A percentile compares a stretch with the other conserved stretches of the same genome.
Evolutionary conservation across 2,888 invertebrate genomes (phyloP).

Genomic region (Norana najaformis): DNA sequence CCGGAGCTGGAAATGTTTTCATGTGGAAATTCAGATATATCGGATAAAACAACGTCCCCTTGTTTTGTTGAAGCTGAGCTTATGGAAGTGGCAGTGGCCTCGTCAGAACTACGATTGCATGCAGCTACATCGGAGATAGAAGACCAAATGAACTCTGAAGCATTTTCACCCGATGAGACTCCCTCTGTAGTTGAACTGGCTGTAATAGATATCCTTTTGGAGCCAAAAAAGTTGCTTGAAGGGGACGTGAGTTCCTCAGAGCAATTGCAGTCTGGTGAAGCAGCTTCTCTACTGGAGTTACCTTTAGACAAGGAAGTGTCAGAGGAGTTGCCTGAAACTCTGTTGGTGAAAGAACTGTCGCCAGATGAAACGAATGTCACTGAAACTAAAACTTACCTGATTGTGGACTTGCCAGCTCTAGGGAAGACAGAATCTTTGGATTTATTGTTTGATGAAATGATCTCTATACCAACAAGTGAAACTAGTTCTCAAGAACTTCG

Average conservation of each 20-base stretch:
- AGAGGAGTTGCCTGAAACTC: background rate
- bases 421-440: background rate
- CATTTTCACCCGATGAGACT: background rate
- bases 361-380: background rate
- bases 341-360: background rate
- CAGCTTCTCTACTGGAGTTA: background rate
- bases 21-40: conserved; percentile 2
- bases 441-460: background rate
- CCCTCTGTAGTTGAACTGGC: background rate
- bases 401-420: background rate
- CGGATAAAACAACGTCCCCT: background rate
- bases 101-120: background rate
- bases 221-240: too few relatives aligned
- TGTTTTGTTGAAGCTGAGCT: background rate
- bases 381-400: background rate
- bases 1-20: conserved; percentile 16
- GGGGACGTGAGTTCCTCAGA: too few relatives aligned
- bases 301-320: background rate
- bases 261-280: background rate
- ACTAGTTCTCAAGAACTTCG: background rate
- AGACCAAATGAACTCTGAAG: background rate
- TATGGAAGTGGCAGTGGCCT: background rate
- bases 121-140: background rate
- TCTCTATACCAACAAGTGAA: background rate
- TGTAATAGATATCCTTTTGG: too few relatives aligned